Evolutionary conservation across 2,113 vertebrate species (phyloP), one percentile per base, ranked within the genome.

Genomic region (Panurus biarmicus): DNA sequence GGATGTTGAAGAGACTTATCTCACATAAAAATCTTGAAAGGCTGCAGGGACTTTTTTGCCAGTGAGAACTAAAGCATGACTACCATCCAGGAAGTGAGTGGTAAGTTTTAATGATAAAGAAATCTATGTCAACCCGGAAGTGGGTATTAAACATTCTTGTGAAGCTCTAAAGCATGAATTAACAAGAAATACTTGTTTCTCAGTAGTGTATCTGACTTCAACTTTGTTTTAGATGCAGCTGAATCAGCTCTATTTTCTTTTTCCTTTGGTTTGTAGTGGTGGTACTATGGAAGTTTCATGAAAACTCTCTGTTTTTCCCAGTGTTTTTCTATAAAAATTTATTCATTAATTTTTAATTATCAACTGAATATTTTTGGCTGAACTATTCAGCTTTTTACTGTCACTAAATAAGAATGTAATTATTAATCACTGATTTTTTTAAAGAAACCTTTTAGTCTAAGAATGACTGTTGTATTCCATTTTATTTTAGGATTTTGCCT

Each of bases 401-500:
- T 58, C 22, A 54, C 6, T 72, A 66, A 80, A 24, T 44, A 24
- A 29, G 9, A 40, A 57, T 18, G 3, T 35, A 50, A 38, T 69
- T 83, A 75, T 57, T 57, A 57, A 61, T 33, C 10, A 19, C 16
- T 71, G 22, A 19, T 33, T 61, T 64, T 28, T 33, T 60, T 9
- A 31, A 83, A 78, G 36, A 66, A 96, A 53, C 8, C 3, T 86
- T 61, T 53, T 53, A 26, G 22, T 64, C 33, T 77, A 42, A 87
- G 38, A 90, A 76, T 96, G 38, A 95, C 10, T 67, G 29, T 70
- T 38, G 19, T 44, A 42, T 79, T 72, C 75, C 1, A 5, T 91
- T 93, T 90, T 35, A 45, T 92, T 96, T 85, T 91, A 97, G 96
- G 78, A 61, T 19, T 85, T 62, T 92, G 87, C 5, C 69, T 69